Conservation (phyloP, 2,113 vertebrate genomes). For the Carassius carassius region DNA sequence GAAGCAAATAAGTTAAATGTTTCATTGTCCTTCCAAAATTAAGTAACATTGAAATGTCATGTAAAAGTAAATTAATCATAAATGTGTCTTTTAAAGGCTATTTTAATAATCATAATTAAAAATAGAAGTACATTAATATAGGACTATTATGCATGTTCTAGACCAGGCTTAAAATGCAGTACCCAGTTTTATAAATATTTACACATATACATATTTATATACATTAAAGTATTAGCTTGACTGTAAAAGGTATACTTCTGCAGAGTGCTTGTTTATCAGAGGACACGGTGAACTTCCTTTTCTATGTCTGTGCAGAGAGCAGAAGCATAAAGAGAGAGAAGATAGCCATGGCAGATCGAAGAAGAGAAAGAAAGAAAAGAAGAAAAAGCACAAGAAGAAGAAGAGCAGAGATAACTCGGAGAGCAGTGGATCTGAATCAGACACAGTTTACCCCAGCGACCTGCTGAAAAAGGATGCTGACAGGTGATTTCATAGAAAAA, state of each 20-base stretch:
- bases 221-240: background rate
- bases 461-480: constrained; percentile 62
- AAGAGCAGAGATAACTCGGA: constrained; percentile 65
- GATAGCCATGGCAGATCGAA: constrained; percentile 59
- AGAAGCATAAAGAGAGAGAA: constrained; percentile 60
- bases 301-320: constrained; percentile 29
- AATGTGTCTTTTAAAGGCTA: background rate
- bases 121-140: no score
- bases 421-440: constrained; percentile 71
- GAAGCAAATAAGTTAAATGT: background rate
- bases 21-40: background rate
- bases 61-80: background rate
- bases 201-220: background rate
- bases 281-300: background rate
- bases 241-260: background rate
- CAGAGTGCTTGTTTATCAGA: background rate
- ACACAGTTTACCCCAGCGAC: constrained; percentile 73
- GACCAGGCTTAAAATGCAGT: background rate
- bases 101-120: no score
- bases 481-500: constrained; percentile 23
- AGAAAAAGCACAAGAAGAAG: constrained; percentile 80
- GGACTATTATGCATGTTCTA: background rate
- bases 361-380: constrained; percentile 80
- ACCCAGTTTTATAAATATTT: background rate
- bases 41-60: background rate